Evolutionary conservation across 1,140 invertebrate genomes (phyloP).

Genomic region (Microvelia longipes): DNA sequence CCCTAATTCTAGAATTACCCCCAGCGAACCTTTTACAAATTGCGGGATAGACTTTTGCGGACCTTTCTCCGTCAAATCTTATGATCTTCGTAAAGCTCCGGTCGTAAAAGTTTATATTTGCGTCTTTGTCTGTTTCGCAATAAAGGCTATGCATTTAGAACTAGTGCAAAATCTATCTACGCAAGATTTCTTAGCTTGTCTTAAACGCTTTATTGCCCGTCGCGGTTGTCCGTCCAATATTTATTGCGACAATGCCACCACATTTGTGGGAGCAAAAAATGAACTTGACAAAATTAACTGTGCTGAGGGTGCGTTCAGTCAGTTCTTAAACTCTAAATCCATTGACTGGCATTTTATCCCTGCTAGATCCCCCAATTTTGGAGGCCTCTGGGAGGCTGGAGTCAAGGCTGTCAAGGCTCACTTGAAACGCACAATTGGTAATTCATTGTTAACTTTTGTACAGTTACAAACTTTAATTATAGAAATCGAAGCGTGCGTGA

Average conservation of each 20-base stretch:
- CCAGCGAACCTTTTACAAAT: constrained; percentile 11
- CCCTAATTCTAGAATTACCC: constrained; percentile 10
- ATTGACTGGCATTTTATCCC: constrained; percentile 7
- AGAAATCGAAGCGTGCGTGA: constrained; percentile 20
- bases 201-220: constrained; percentile 21
- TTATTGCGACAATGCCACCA: constrained; percentile 14
- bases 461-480: constrained; percentile 24
- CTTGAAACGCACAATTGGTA: constrained; percentile 15
- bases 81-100: not conserved
- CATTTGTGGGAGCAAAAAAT: constrained; percentile 14
- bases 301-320: not conserved
- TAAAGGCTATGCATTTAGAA: constrained; percentile 24
- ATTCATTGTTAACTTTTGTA: constrained; percentile 21
- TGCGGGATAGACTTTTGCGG: constrained; percentile 6
- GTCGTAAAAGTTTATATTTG: constrained; percentile 8
- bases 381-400: constrained; percentile 25
- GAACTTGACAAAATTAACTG: not conserved
- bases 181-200: constrained; percentile 18
- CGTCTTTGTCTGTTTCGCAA: constrained; percentile 23
- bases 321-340: not conserved
- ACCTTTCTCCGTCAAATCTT: constrained; percentile 11
- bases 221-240: constrained; percentile 11
- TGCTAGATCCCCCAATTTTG: constrained; percentile 14
- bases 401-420: constrained; percentile 23
- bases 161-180: constrained; percentile 20